Percentiles rank a stretch among this genome's conserved stretches.
These are phyloP conservation scores for Zaprionus taronus DNA, from an alignment of 1,140 invertebrate genomes.

Conservation along the genomic window DNA sequence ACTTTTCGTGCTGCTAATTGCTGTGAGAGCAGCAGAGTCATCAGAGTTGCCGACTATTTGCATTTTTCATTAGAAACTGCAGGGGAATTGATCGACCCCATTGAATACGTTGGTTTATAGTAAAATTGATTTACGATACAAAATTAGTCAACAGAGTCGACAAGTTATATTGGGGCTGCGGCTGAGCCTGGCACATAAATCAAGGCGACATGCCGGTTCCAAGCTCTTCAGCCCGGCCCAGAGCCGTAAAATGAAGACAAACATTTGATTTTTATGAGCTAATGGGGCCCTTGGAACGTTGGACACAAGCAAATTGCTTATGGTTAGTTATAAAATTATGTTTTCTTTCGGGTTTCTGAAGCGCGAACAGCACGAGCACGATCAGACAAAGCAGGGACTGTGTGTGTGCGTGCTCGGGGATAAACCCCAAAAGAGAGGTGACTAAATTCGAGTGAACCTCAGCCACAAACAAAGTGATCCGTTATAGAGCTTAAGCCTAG, in stretches of 20 bases:
- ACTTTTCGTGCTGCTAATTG: conserved; percentile 61
- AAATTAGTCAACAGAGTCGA: conserved; percentile 76
- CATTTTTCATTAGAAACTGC: conserved; percentile 57
- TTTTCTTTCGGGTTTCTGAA: conserved; percentile 32
- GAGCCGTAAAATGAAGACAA: conserved; percentile 71
- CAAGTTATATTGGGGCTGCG: conserved; percentile 36
- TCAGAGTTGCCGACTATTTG: conserved; percentile 45
- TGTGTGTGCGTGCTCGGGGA: conserved; percentile 42
- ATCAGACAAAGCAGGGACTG: conserved; percentile 58
- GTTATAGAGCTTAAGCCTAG: background rate
- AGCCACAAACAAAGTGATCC: conserved; percentile 16
- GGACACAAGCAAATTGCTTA: conserved; percentile 60
- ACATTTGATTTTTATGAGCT: conserved; percentile 81
- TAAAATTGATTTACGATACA: conserved; percentile 76
- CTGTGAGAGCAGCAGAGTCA: conserved; percentile 54
- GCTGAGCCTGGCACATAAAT: conserved; percentile 60
- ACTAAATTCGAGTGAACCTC: conserved; percentile 37
- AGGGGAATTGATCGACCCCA: conserved; percentile 60
- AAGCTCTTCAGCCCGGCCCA: background rate
- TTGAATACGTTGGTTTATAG: conserved; percentile 56
- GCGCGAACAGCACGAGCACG: conserved; percentile 72
- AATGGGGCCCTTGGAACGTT: conserved; percentile 64
- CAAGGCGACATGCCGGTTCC: conserved; percentile 51
- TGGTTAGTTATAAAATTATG: conserved; percentile 57
- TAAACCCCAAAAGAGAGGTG: conserved; percentile 52